Evolutionary conservation across 2,797 vertebrate genomes (phyloP).

Genomic region (Megalops cyprinoides): DNA sequence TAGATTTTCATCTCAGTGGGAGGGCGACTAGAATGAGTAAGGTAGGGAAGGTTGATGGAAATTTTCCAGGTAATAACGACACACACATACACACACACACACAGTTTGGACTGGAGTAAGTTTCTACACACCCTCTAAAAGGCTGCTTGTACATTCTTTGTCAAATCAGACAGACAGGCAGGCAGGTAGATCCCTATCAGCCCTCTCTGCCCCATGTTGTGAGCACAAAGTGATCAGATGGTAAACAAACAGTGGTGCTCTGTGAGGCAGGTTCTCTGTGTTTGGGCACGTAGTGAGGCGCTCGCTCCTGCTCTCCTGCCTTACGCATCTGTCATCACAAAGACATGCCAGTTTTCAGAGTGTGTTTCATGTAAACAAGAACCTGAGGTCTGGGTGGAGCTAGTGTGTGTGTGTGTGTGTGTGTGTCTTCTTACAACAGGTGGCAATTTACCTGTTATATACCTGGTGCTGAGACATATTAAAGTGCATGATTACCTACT

Average conservation of each 20-base stretch:
- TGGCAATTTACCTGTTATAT: constrained; percentile 6
- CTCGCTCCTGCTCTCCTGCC: constrained; percentile 3
- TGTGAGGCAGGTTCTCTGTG: constrained; percentile 15
- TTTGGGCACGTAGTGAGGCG: neutral
- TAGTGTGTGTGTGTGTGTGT: neutral
- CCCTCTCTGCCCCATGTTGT: constrained; percentile 52
- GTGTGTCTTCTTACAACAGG: constrained; percentile 6
- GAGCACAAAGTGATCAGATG: constrained; percentile 60
- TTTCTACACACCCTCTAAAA: neutral
- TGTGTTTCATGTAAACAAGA: constrained; percentile 28
- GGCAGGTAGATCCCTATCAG: constrained; percentile 62
- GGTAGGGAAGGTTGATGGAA: neutral
- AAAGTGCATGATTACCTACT: neutral
- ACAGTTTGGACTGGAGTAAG: neutral
- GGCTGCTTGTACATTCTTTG: constrained; percentile 23
- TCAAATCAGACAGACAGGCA: constrained; percentile 46
- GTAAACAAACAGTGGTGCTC: constrained; percentile 35
- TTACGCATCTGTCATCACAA: constrained; percentile 14
- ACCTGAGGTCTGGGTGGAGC: neutral
- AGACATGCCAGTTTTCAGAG: neutral
- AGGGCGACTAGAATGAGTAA: neutral
- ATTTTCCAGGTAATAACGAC: constrained; percentile 56
- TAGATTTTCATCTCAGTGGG: constrained; percentile 24
- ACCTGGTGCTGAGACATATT: neutral
- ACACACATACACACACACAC: too few species aligned